Conservation (phyloP, 2,888 invertebrate species). For the Sminthurinus aureus region DNA sequence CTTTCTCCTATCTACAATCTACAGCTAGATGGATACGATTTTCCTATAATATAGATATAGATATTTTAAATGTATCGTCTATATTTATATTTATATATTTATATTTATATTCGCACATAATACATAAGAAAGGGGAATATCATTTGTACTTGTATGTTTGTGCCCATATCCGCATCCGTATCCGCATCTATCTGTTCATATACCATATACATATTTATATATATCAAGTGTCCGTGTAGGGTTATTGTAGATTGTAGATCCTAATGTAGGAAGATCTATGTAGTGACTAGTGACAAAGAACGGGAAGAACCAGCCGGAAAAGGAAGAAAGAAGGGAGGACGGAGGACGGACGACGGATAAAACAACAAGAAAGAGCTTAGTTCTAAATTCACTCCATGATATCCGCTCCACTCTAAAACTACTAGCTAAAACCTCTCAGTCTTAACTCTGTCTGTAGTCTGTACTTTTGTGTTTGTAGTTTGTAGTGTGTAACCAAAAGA, state of each 20-base stretch:
- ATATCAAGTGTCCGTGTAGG: not conserved
- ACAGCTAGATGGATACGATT: too few species aligned
- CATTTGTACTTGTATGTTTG: too few species aligned
- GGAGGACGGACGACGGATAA: not conserved
- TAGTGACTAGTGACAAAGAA: not conserved
- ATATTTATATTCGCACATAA: too few species aligned
- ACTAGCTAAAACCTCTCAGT: not conserved
- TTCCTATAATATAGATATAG: too few species aligned
- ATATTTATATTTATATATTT: too few species aligned
- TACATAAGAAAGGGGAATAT: too few species aligned
- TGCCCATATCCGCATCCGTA: too few species aligned
- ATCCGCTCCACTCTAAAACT: not conserved
- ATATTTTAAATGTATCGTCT: too few species aligned
- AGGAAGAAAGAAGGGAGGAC: conserved; percentile 9
- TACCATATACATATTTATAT: not conserved
- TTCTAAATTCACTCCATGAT: conserved; percentile 6
- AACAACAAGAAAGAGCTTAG: conserved; percentile 5
- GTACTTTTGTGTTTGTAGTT: too few species aligned
- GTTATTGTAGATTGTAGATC: not conserved
- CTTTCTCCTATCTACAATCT: too few species aligned
- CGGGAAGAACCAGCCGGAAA: not conserved
- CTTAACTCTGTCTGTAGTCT: not conserved
- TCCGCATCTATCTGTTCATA: too few species aligned
- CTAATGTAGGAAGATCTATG: not conserved
- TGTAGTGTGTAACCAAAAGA: too few species aligned